Base-by-base conservation (phyloP, 2,888 invertebrate species). In the Craniophora ligustri region DNA sequence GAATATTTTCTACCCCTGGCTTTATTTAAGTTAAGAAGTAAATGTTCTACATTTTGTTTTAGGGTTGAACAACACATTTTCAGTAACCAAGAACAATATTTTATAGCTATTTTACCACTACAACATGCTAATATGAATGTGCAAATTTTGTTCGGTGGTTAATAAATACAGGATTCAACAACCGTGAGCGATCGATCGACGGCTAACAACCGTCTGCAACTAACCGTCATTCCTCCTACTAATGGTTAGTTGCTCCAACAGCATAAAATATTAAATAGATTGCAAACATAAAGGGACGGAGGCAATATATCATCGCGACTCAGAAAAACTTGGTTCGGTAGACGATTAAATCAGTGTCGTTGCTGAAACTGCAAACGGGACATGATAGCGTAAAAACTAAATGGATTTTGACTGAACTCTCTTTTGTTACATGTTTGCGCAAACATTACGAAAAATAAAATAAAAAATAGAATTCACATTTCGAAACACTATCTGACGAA, bases 151-250 rank as follows among this genome's bases (percentile, higher is more conserved):
- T 42, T 18, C 7, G 13, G 26, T 38, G 40, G 32, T 63, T 53
- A 63, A 65, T 65, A 59, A n/a, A 63, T 63, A 42, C 53, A 53
- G 53, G 35, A 38, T 39, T 35, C 21, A 42, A 18, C 30, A 1
- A 30, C 35, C 21, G 36, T 38, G 30, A 44, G 28, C 47, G 62
- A 61, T 59, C 44, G 50, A 53, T 64, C 66, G 47, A 65, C n/a
- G n/a, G n/a, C n/a, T n/a, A n/a, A n/a, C n/a, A n/a, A n/a, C n/a
- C n/a, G n/a, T n/a, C n/a, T 65, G 15, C 6, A 14, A 21, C 32
- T 16, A 58, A 54, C 44, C 40, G 47, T 59, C 35, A 32, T n/a
- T 44, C 26, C 41, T 23, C 36, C 10, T n/a, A 30, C 34, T 28
- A 47, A 49, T 15, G 31, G 2, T 21, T 30, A 45, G 41, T 13